Base-by-base conservation (phyloP, 53 echinoderm and acorn worm genomes). In the Stichopus horrens region DNA sequence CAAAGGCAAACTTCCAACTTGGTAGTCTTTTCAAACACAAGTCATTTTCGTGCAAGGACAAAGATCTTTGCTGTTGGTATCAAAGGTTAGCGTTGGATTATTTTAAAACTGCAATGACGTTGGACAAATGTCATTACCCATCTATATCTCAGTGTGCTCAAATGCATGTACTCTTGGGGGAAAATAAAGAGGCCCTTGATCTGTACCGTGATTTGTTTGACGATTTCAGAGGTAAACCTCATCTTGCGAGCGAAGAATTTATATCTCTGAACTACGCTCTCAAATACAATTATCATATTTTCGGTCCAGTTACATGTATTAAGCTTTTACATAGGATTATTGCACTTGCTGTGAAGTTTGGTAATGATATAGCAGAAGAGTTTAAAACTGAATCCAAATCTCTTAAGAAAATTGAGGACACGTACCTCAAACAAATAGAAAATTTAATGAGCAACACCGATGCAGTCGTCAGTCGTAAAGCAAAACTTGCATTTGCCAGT, bases 91-190 rank as follows among this genome's bases (percentile, higher is more conserved):
- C 80, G 20, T 7, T 80, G n/a, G 6, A 80, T 5, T 55, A 55
- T 55, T 80, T 80, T 21, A 10, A 80, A 21, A 55, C 4, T 0
- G 58, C 56, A 21, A 6, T 20, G 5, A 0, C 55, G 58, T 6
- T 80, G 16, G 80, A 80, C 16, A 5, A 19, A 11, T 80, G 80
- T n/a, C 80, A 80, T 80, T 80, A 57, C 56, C 57, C 80, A 6
- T 55, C 56, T 54, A 20, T 21, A 5, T 9, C 57, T 8, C 18
- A 20, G 20, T 55, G 18, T 7, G 80, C 56, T 20, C 55, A 80
- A 80, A 80, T 80, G 80, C 5, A 55, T 18, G 80, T 57, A 14
- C 16, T 4, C 5, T n/a, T 80, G 16, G 80, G 80, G 2, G 5
- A 57, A 18, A 55, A 7, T 6, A 2, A 57, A 80, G 58, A 55